A percentile compares a stretch with the other conserved stretches of the same genome.
Evolutionary conservation across 37 sponge, comb jelly and placozoan species (phyloP).

Genomic region (Halichondria panicea): DNA sequence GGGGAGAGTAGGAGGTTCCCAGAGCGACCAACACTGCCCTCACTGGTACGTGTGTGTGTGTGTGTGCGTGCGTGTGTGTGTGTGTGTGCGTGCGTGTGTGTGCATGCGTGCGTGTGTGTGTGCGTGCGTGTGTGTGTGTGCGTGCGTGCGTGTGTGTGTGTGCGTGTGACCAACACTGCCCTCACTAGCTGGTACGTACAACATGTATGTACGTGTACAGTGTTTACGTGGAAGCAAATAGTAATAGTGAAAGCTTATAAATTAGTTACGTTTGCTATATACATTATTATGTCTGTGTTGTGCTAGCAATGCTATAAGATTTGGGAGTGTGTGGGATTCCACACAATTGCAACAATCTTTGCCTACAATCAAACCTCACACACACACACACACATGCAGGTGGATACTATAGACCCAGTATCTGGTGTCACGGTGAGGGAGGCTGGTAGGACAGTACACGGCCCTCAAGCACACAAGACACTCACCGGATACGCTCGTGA

Average conservation of each 20-base stretch:
- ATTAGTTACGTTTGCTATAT: no score
- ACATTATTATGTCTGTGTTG: no score
- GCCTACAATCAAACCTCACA: neutral
- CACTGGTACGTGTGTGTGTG: slow-evolving; percentile 31
- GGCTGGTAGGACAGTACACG: slow-evolving; percentile 16
- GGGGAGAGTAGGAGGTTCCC: slow-evolving; percentile 24
- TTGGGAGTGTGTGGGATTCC: neutral
- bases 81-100: slow-evolving; percentile 1
- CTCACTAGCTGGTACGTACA: no score
- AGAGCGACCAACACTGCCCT: slow-evolving; percentile 17
- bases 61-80: slow-evolving; percentile 5
- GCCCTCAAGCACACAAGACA: neutral
- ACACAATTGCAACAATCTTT: neutral
- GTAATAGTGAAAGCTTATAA: no score
- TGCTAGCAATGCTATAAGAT: no score
- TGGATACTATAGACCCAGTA: slow-evolving; percentile 58
- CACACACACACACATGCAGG: slow-evolving; percentile 14
- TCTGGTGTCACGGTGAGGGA: slow-evolving; percentile 56
- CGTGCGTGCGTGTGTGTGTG: neutral
- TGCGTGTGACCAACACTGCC: no score
- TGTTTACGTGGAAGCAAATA: no score
- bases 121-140: neutral
- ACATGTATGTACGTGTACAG: no score
- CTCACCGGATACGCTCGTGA: no score
- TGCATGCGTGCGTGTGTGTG: neutral